These are phyloP conservation scores for Sesamia nonagrioides DNA, from an alignment of 1,140 invertebrate genomes.

Conservation along the genomic window DNA sequence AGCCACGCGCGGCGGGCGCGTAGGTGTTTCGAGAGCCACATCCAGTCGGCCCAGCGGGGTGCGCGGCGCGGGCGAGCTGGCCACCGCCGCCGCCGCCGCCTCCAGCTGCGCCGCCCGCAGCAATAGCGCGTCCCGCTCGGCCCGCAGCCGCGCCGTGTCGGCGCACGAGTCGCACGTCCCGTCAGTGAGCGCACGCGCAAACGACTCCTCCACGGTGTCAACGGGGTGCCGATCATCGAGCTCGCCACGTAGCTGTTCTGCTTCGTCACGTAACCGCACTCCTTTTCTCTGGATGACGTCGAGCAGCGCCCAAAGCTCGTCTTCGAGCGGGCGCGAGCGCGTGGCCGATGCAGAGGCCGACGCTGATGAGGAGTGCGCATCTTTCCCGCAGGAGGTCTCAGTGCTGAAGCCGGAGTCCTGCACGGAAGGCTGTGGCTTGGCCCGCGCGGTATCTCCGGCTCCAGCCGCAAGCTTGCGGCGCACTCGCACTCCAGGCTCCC, in stretches of 20 bases:
- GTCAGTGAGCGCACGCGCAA: conserved; percentile 87
- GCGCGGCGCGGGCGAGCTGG: conserved; percentile 64
- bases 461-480: conserved; percentile 90
- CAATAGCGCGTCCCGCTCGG: conserved; percentile 91
- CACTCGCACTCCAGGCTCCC: conserved; percentile 93
- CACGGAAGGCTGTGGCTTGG: conserved; percentile 91
- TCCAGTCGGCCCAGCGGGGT: conserved; percentile 85
- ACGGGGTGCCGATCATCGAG: conserved; percentile 81
- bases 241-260: conserved; percentile 81
- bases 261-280: conserved; percentile 91
- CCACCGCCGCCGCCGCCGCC: conserved; percentile 89
- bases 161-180: conserved; percentile 89
- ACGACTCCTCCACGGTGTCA: conserved; percentile 85
- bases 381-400: conserved; percentile 84
- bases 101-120: conserved; percentile 92
- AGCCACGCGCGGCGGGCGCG: conserved; percentile 86
- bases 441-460: conserved; percentile 88
- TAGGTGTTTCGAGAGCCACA: conserved; percentile 86
- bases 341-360: conserved; percentile 80
- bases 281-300: conserved; percentile 95
- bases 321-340: conserved; percentile 88
- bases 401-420: conserved; percentile 96
- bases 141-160: conserved; percentile 88
- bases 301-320: conserved; percentile 94
- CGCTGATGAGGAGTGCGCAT: conserved; percentile 89